Base-by-base conservation (phyloP, 2,113 vertebrate species). In the Mesitornis unicolor region DNA sequence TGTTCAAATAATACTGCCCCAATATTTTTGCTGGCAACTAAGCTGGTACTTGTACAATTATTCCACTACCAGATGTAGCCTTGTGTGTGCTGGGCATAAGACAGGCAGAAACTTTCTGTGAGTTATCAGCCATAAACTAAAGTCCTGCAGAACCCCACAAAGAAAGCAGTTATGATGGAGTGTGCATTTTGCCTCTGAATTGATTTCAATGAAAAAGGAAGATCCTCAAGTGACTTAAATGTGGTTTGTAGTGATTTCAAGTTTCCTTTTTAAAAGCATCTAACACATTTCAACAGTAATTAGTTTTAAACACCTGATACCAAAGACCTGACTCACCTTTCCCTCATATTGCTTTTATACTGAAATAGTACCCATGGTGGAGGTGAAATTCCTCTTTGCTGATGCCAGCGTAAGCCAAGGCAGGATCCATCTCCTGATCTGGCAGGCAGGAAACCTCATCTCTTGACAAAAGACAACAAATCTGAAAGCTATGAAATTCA, bases 391-490 rank as follows among this genome's bases (percentile, higher is more conserved):
- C 29, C 56, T 64, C 19, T 50, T 38, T 40, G 64, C 56, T n/a
- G 56, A 63, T 25, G 21, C 40, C 53, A 86, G 16, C 1, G 1
- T 42, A 82, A 59, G 31, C 43, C 21, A 53, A 19, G 20, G 22
- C n/a, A 84, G 40, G 31, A 71, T 42, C 38, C 1, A 2, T 26
- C 35, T 75, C 69, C 57, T 0, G 0, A 35, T 45, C 36, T 61
- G 16, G 0, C 5, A 31, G 81, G 71, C 54, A 90, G 54, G 36
- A 95, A 87, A 79, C 48, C 26, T 65, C 25, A 50, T 45, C 16
- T 86, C 63, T 40, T 74, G 47, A 86, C 54, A 74, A 81, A 92
- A 87, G 50, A 76, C 54, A 81, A 69, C 36, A 88, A 78, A 94
- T 63, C 71, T 60, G 59, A 90, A 91, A 92, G 42, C 42, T 1